A percentile compares a stretch with the other conserved stretches of the same genome.
These are phyloP conservation scores for Circaetus gallicus DNA, from an alignment of 2,113 vertebrate species.

Conservation along the genomic window DNA sequence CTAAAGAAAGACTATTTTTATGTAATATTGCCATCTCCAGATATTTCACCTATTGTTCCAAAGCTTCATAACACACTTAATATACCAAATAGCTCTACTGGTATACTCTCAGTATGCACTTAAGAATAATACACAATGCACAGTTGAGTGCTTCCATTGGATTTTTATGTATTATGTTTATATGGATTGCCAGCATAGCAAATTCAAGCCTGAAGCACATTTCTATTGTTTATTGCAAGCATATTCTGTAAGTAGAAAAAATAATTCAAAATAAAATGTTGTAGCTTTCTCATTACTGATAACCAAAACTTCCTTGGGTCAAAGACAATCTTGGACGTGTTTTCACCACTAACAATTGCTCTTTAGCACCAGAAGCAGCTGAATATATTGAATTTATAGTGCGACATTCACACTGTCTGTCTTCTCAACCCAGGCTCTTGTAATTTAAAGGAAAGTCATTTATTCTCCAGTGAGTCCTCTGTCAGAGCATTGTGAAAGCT, in stretches of 20 bases:
- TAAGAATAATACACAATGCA: conserved; percentile 6
- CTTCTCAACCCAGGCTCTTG: conserved; percentile 52
- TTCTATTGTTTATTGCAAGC: conserved; percentile 4
- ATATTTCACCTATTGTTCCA: neutral
- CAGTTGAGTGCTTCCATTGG: neutral
- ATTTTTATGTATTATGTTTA: conserved; percentile 27
- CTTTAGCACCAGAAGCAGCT: conserved; percentile 36
- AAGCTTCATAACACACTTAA: neutral
- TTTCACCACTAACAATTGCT: conserved; percentile 25
- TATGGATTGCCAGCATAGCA: neutral
- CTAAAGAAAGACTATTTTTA: neutral
- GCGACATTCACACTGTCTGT: conserved; percentile 55
- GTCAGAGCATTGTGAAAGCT: conserved; percentile 70
- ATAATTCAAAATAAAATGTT: neutral
- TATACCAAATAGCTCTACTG: neutral
- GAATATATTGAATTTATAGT: conserved; percentile 67
- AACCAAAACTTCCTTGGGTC: conserved; percentile 16
- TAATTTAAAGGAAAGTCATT: conserved; percentile 74
- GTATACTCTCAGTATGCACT: neutral
- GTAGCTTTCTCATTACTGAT: neutral
- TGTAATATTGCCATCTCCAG: neutral
- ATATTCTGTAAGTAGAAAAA: neutral
- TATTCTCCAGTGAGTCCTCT: conserved; percentile 72
- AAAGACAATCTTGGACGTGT: neutral
- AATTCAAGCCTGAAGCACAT: conserved; percentile 10